A percentile compares a stretch with the other conserved stretches of the same genome.
phyloP scores from a whole-genome alignment of 2,113 vertebrate genomes.

The Kryptolebias marmoratus region DNA sequence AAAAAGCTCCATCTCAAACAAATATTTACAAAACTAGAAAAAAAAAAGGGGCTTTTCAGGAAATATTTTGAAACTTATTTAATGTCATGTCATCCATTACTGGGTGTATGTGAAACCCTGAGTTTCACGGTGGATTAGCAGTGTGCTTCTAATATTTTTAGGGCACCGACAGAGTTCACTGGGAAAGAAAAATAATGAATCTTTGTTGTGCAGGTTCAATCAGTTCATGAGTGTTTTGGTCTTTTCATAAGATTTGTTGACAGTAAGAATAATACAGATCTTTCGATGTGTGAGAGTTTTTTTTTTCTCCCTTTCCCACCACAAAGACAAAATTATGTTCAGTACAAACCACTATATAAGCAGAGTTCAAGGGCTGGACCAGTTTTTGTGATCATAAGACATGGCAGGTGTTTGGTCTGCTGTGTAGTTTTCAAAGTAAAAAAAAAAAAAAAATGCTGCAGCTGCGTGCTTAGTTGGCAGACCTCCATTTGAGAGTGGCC shows the following conservation, averaged over 20 bases:
- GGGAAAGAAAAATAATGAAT: background rate
- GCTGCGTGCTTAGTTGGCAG: conserved; percentile 47
- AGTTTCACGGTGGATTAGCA: background rate
- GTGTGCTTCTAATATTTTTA: background rate
- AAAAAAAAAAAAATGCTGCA: conserved; percentile 38
- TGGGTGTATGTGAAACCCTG: background rate
- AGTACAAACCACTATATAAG: background rate
- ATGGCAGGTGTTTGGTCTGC: conserved; percentile 56
- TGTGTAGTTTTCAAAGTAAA: conserved; percentile 23
- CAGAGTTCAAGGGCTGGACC: conserved; percentile 30
- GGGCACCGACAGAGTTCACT: background rate
- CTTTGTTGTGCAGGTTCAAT: background rate
- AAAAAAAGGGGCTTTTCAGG: too few species aligned
- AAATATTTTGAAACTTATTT: too few species aligned
- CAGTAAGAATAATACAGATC: background rate
- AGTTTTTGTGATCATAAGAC: conserved; percentile 28
- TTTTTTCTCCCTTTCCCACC: background rate
- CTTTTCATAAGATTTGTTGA: background rate
- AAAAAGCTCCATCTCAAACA: too few species aligned
- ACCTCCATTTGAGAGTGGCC: conserved; percentile 51
- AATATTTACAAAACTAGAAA: too few species aligned
- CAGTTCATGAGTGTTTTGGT: background rate
- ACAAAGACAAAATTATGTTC: background rate
- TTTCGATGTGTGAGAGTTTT: background rate
- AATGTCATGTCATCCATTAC: background rate